Base-by-base conservation (phyloP, 2,888 invertebrate genomes). In the Buathra laborator region DNA sequence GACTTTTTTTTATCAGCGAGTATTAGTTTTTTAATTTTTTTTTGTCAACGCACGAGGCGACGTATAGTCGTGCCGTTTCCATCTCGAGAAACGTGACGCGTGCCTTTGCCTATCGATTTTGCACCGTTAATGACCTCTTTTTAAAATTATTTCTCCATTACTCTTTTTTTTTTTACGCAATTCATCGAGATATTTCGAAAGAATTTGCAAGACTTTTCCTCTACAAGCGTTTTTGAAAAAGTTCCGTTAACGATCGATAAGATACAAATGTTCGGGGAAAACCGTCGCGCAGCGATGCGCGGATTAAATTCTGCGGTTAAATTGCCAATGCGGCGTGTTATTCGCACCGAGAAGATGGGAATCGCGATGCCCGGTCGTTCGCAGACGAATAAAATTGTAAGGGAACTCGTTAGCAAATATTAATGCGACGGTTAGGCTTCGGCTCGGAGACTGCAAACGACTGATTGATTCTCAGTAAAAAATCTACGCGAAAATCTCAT, bases 401-500 rank as follows among this genome's bases (percentile, higher is more conserved):
- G 71, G 77, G 67, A 67, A 44, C 56, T 48, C 46, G 44, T 71
- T 43, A 66, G 81, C 74, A 72, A 71, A 70, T 81, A 81, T 70
- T 70, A 51, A 75, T 85, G 37, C 84, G 53, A 82, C 78, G 72
- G 44, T 72, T 74, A 79, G 67, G n/a, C 32, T 79, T 79, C 75
- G 84, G 84, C 84, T 85, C 81, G 78, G 81, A 81, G 72, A 81
- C 37, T 68, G 81, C 81, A 29, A 79, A 85, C 62, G 81, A 81
- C 81, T 82, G 81, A 67, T 44, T 72, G 80, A 81, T 66, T 59
- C 48, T 79, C 81, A 56, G 84, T 85, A 81, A 89, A 90, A 90
- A 89, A 88, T 88, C 89, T 88, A 89, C 87, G 88, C 87, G 83
- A 88, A 86, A 81, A 78, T 78, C 48, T 68, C 46, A 19, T 64